Evolutionary conservation across 2,888 invertebrate species (phyloP).

Genomic region (Limnephilus auricula): DNA sequence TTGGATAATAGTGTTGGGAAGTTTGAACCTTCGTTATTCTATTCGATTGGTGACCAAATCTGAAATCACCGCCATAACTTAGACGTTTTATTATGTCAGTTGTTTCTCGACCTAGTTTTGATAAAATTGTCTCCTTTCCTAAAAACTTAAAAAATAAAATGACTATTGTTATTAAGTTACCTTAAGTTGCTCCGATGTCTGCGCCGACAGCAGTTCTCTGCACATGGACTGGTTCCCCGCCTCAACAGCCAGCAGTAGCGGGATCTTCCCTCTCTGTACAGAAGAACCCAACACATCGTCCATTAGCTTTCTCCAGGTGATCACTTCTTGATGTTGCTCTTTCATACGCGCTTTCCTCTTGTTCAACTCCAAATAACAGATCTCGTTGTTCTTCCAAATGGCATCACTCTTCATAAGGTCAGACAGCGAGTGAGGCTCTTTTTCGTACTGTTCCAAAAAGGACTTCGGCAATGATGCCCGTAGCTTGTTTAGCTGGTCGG

Average conservation of each 20-base stretch:
- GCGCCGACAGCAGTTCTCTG: constrained; percentile 92
- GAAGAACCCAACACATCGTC: constrained; percentile 77
- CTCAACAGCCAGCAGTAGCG: constrained; percentile 95
- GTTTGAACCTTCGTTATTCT: too few species aligned
- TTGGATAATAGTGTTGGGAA: too few species aligned
- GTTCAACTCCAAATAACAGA: constrained; percentile 77
- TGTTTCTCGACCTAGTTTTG: too few species aligned
- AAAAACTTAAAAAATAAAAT: neutral
- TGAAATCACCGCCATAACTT: too few species aligned
- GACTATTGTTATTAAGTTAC: constrained; percentile 70
- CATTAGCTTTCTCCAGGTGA: constrained; percentile 77
- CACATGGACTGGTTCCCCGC: constrained; percentile 97
- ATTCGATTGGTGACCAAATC: too few species aligned
- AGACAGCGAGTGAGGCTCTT: constrained; percentile 46
- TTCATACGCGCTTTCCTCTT: constrained; percentile 76
- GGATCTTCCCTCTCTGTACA: constrained; percentile 92
- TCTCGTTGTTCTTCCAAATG: constrained; percentile 74
- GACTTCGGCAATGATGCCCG: neutral
- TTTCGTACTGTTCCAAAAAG: constrained; percentile 31
- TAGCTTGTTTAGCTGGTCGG: constrained; percentile 14
- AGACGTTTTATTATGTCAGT: too few species aligned
- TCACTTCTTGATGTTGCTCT: constrained; percentile 68
- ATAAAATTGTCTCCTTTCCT: too few species aligned
- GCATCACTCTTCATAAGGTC: constrained; percentile 58
- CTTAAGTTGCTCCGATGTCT: constrained; percentile 92